Percentiles rank a stretch among this genome's conserved stretches.
Evolutionary conservation across 1,140 invertebrate genomes (phyloP).

Genomic region (Ruditapes philippinarum): DNA sequence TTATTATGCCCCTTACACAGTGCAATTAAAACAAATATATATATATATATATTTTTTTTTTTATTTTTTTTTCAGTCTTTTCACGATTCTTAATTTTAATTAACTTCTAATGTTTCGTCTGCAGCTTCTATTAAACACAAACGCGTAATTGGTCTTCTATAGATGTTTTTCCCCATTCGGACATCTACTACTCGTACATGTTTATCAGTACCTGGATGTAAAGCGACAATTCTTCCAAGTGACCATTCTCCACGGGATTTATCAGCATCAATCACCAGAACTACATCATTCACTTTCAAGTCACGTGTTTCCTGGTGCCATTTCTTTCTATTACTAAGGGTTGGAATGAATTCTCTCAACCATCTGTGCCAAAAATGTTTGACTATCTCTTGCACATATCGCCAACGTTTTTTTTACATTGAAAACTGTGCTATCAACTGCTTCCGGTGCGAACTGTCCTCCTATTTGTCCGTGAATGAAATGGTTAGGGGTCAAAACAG

Average conservation of each 20-base stretch:
- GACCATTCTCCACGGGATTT: conserved; percentile 2
- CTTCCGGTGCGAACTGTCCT: background rate
- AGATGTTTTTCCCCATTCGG: background rate
- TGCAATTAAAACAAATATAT: background rate
- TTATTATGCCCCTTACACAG: conserved; percentile 32
- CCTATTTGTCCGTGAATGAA: background rate
- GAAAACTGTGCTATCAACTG: background rate
- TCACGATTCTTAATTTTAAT: background rate
- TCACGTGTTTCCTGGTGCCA: background rate
- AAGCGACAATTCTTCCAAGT: background rate
- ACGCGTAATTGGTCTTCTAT: background rate
- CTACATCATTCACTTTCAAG: conserved; percentile 36
- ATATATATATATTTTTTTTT: background rate
- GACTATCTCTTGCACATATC: conserved; percentile 56
- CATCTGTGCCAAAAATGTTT: conserved; percentile 63
- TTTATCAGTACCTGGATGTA: background rate
- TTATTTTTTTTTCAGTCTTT: background rate
- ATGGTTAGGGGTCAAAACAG: background rate
- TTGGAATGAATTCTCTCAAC: conserved; percentile 52
- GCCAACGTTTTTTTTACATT: conserved; percentile 29
- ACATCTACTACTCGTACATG: background rate
- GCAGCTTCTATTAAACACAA: conserved; percentile 40
- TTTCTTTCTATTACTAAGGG: conserved; percentile 1
- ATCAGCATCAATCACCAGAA: background rate
- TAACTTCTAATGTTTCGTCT: background rate